phyloP scores from a whole-genome alignment of 2,888 invertebrate genomes.

The Dugesia japonica region DNA sequence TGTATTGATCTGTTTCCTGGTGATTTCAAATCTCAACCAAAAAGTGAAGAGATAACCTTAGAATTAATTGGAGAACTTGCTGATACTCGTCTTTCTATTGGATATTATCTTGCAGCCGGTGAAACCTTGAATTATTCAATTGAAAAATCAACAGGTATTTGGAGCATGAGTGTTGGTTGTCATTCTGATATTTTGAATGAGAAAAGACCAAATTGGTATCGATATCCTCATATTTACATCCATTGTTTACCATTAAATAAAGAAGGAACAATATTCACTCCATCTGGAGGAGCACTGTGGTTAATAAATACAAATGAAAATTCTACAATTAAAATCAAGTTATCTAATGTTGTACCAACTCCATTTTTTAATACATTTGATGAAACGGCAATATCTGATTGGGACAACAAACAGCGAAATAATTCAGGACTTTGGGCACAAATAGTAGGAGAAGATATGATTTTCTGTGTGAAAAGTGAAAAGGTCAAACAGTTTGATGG shows the following conservation, averaged over 20 bases:
- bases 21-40: slow-evolving; percentile 16
- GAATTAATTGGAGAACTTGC: not conserved
- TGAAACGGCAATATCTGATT: not conserved
- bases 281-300: slow-evolving; percentile 24
- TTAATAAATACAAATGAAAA: not conserved
- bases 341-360: slow-evolving; percentile 26
- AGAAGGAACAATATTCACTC: not conserved
- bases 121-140: not conserved
- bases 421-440: slow-evolving; percentile 29
- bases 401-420: slow-evolving; percentile 22
- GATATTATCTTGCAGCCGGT: slow-evolving; percentile 24
- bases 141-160: not conserved
- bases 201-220: slow-evolving; percentile 11
- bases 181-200: not conserved
- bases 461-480: slow-evolving; percentile 20
- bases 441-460: slow-evolving; percentile 30
- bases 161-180: slow-evolving; percentile 16
- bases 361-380: slow-evolving; percentile 24
- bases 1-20: slow-evolving; percentile 34
- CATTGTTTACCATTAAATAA: not conserved
- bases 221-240: slow-evolving; percentile 20
- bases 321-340: not conserved
- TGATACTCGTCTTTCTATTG: not conserved
- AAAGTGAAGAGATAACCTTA: not conserved
- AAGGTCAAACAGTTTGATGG: not conserved